Evolutionary conservation across 2,797 vertebrate genomes (phyloP).

Genomic region (Myiotriccus ornatus): DNA sequence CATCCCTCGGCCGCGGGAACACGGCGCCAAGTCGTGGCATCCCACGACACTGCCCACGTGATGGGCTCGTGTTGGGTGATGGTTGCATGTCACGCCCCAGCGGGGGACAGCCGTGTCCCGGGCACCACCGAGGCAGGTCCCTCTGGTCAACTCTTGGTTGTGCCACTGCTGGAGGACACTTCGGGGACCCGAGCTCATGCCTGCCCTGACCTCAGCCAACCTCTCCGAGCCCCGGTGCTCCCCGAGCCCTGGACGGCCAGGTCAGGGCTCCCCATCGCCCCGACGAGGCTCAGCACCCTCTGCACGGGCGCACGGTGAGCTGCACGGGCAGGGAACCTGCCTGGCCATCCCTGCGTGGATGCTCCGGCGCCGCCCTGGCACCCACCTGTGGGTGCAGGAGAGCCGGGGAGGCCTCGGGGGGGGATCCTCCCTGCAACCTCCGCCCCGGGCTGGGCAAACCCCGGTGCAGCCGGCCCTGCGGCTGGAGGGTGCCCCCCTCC

Average conservation of each 20-base stretch:
- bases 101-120: background rate
- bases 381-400: constrained; percentile 10
- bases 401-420: background rate
- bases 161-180: background rate
- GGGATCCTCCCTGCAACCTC: background rate
- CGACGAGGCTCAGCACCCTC: accelerated
- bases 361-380: background rate
- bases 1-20: background rate
- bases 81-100: background rate
- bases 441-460: background rate
- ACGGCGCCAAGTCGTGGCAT: accelerated
- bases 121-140: background rate
- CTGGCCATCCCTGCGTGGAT: background rate
- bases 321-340: background rate
- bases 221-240: background rate
- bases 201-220: constrained; percentile 22
- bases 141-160: accelerated
- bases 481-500: background rate
- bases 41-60: background rate
- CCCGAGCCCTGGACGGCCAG: background rate
- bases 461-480: background rate
- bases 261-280: background rate
- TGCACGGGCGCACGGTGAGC: background rate
- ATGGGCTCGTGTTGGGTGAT: background rate
- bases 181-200: accelerated